These are phyloP conservation scores for Rapana venosa DNA, from an alignment of 2,888 invertebrate species.

Conservation along the genomic window DNA sequence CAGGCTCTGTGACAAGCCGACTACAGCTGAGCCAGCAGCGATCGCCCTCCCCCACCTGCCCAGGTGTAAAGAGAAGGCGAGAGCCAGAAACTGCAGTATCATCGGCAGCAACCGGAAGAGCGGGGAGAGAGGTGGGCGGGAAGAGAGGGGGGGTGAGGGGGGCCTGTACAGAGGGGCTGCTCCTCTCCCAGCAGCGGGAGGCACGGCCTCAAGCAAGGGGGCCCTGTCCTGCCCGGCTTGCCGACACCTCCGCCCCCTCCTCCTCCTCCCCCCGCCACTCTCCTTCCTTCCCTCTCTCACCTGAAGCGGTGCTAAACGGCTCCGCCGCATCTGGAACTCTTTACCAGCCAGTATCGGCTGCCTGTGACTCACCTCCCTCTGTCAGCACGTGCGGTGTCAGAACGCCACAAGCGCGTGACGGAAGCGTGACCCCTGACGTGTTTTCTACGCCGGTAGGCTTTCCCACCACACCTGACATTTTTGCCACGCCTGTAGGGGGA, in stretches of 20 bases:
- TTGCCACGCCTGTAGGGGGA: neutral
- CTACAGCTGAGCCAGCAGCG: slow-evolving; percentile 10
- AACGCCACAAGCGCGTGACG: neutral
- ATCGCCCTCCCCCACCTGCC: slow-evolving; percentile 22
- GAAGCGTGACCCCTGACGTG: neutral
- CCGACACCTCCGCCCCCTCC: slow-evolving; percentile 24
- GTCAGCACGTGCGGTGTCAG: neutral
- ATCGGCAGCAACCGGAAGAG: neutral
- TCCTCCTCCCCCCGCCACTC: neutral
- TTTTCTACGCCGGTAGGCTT: slow-evolving; percentile 19
- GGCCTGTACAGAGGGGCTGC: slow-evolving; percentile 6
- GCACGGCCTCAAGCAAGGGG: slow-evolving; percentile 23
- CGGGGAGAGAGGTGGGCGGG: neutral
- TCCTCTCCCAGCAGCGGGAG: slow-evolving; percentile 39
- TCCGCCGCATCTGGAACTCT: neutral
- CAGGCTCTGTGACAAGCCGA: neutral
- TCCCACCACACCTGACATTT: slow-evolving; percentile 16
- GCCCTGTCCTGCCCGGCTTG: slow-evolving; percentile 27
- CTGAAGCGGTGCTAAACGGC: neutral
- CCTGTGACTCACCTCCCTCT: neutral
- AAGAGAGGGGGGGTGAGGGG: neutral
- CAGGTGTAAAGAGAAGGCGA: slow-evolving; percentile 7
- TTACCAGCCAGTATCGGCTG: neutral
- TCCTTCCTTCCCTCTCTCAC: neutral
- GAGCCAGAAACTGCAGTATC: neutral